Base-by-base conservation (phyloP, 2,113 vertebrate species). In the Odobenus rosmarus region DNA sequence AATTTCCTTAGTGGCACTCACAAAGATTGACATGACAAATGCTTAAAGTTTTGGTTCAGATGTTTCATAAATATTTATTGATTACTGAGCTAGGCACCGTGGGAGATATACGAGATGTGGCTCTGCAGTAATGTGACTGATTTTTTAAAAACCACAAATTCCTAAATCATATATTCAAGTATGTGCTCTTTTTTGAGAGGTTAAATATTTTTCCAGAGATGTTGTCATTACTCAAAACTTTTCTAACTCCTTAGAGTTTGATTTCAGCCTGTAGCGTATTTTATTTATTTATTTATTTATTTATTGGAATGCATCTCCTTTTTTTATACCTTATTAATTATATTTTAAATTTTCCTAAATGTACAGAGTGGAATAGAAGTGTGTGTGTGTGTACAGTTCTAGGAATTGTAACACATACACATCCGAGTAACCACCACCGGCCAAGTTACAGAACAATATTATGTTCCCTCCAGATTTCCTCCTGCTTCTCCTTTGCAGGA, bases 151-250 rank as follows among this genome's bases (percentile, higher is more conserved):
- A 82, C 33, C 33, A 24, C 12, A 14, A 88, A 46, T 93, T 94
- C 28, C 19, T 39, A 81, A 96, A 67, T 69, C 49, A 84, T 71
- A 42, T 82, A 74, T 90, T 92, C 39, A 79, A 79, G 26, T 55
- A 21, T 71, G 57, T 61, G 36, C 51, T 77, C 26, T 62, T 95
- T n/a, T 92, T 96, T 87, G 53, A 94, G 31, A 92, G 10, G 83
- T 82, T 67, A 86, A 82, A 64, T 77, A 67, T 86, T 92, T 97
- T 94, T 80, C 62, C 82, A 87, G 51, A 36, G 39, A 53, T 71
- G 10, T 96, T 95, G 55, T 86, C 19, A 49, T 53, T 21, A 51
- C 23, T 93, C 31, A 62, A 46, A 49, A 87, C 26, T 8, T 79
- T 94, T 72, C 67, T 57, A 42, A 62, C 18, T 81, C 21, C 10